Conservation (phyloP, 2,113 vertebrate species). For the Rhinoptilus africanus region DNA sequence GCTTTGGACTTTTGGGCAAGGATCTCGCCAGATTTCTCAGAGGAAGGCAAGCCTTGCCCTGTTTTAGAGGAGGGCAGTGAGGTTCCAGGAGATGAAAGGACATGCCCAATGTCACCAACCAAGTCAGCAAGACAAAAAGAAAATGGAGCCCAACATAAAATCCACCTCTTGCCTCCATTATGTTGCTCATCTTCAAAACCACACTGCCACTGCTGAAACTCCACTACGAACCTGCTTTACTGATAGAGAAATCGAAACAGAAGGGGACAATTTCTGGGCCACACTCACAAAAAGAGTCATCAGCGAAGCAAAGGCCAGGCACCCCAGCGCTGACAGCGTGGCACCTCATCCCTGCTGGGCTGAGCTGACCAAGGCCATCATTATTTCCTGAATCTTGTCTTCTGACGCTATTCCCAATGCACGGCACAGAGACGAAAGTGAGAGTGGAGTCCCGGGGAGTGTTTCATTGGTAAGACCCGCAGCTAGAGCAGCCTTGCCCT, state of each 20-base stretch:
- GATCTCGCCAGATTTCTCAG: background rate
- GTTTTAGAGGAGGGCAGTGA: background rate
- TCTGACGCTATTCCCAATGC: fast-evolving
- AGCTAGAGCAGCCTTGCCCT: background rate
- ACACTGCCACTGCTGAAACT: background rate
- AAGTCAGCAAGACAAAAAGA: background rate
- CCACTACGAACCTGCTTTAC: too few species aligned
- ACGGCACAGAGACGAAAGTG: fast-evolving
- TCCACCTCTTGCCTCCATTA: background rate
- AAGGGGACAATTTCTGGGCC: background rate
- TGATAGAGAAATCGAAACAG: background rate
- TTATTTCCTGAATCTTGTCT: background rate
- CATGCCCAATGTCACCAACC: background rate
- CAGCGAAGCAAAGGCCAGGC: background rate
- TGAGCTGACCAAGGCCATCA: background rate
- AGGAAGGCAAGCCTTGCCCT: background rate
- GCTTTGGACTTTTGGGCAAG: background rate
- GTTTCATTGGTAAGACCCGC: background rate
- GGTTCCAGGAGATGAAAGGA: background rate
- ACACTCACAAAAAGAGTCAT: background rate
- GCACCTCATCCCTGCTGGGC: background rate
- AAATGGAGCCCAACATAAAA: fast-evolving
- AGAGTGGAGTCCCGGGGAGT: background rate
- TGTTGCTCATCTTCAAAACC: background rate
- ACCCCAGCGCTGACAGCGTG: background rate